Conservation (phyloP, 2,113 vertebrate species). For the Scartelaos histophorus region DNA sequence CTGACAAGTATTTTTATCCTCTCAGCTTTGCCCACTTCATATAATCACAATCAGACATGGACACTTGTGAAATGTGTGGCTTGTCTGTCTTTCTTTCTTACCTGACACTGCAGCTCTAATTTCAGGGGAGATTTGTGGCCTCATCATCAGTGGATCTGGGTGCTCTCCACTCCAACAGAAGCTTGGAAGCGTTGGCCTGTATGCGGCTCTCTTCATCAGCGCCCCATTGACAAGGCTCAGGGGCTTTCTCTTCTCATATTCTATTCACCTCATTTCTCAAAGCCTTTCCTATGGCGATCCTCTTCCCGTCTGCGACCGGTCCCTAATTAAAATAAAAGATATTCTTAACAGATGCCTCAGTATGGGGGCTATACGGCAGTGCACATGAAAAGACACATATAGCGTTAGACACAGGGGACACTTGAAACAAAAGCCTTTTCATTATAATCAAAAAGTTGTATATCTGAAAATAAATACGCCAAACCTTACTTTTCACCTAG, state of each 20-base stretch:
- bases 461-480: neutral
- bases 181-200: neutral
- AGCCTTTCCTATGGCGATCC: neutral
- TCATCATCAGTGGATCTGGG: neutral
- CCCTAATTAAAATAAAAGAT: neutral
- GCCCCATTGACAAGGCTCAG: neutral
- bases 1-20: slow-evolving; percentile 4
- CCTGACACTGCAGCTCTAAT: neutral
- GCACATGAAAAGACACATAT: neutral
- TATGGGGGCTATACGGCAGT: neutral
- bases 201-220: neutral
- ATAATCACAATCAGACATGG: neutral
- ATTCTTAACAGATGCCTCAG: neutral
- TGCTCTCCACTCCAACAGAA: neutral
- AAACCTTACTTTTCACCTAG: neutral
- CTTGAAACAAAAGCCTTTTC: neutral
- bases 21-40: neutral
- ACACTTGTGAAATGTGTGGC: neutral
- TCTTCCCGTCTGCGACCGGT: neutral
- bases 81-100: neutral
- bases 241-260: neutral
- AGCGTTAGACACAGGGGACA: neutral
- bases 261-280: neutral
- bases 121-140: neutral
- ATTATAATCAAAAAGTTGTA: neutral